Percentiles rank a stretch among this genome's conserved stretches.
These are phyloP conservation scores for Agrotis puta DNA, from an alignment of 2,888 invertebrate genomes.

Conservation along the genomic window DNA sequence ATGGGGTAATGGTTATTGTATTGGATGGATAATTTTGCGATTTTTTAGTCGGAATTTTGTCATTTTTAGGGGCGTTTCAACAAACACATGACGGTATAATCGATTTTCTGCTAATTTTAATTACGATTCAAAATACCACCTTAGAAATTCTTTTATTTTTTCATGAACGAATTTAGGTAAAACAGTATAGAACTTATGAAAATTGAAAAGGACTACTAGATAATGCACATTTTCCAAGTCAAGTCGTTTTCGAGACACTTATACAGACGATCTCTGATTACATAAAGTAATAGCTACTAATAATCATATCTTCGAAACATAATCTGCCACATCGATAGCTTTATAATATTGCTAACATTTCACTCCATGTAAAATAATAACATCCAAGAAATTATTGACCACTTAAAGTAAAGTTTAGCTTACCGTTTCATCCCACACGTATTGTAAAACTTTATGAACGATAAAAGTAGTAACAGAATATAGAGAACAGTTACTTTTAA, in stretches of 20 bases:
- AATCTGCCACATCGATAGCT: not conserved
- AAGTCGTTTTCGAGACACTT: not conserved
- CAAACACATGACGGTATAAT: not conserved
- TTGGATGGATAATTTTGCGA: conserved; percentile 20
- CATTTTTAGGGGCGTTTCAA: not conserved
- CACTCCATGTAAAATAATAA: conserved; percentile 37
- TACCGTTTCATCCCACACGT: conserved; percentile 34
- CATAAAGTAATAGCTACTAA: conserved; percentile 1
- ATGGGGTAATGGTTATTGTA: conserved; percentile 53
- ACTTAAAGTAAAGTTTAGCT: conserved; percentile 23
- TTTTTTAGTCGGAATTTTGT: not conserved
- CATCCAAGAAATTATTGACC: conserved; percentile 31
- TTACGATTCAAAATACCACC: not conserved
- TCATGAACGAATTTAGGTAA: not conserved
- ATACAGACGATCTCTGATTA: not conserved
- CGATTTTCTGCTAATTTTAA: not conserved
- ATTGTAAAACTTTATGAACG: conserved; percentile 25
- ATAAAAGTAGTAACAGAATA: conserved; percentile 34
- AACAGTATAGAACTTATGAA: too few species aligned
- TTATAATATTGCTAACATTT: conserved; percentile 32
- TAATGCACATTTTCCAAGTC: not conserved
- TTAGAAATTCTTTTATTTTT: not conserved
- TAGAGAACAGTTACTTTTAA: conserved; percentile 44
- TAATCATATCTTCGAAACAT: conserved; percentile 20
- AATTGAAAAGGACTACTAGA: not conserved